Base-by-base conservation (phyloP, 1,140 invertebrate species). In the Drosophila lacteicornis region DNA sequence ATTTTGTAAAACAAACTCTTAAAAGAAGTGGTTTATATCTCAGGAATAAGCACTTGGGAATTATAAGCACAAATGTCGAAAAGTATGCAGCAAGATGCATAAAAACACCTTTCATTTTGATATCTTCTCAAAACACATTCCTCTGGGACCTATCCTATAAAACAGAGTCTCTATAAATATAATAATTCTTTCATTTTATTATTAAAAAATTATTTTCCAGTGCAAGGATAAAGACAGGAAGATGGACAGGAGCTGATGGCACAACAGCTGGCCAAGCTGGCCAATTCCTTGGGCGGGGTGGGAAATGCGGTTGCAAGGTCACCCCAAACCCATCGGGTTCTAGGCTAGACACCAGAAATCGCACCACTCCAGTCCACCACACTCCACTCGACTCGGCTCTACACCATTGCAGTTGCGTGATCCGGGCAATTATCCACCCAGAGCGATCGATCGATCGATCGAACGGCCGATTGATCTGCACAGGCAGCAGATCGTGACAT, bases 401-500 rank as follows among this genome's bases (percentile, higher is more conserved):
- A 38, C 45, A 40, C 63, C 62, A 53, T 68, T 75, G 51, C 59
- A 57, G 40, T 87, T 87, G 84, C 84, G 84, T 87, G 84, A 49
- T 78, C 71, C 65, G 43, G 45, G 84, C 80, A 87, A 87, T 87
- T 87, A 87, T 63, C 69, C 77, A 62, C 58, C 43, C 59, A 68
- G 60, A 71, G 68, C 77, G 55, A 79, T 47, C 79, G 51, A 73
- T 47, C 76, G 59, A 53, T 71, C 47, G 73, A 80, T 75, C 66
- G 57, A 60, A 38, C 71, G 66, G 49, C 66, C 84, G 77, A 88
- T 86, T 86, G 82, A 86, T 86, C 82, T 87, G 83, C 80, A 71
- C 69, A 74, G 78, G 73, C 79, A 75, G 59, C 82, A 78, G 84
- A 87, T 87, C 84, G 84, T 87, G 84, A 87, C 84, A 87, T 80